phyloP scores from a whole-genome alignment of 2,888 invertebrate genomes.

The Venusia cambrica region DNA sequence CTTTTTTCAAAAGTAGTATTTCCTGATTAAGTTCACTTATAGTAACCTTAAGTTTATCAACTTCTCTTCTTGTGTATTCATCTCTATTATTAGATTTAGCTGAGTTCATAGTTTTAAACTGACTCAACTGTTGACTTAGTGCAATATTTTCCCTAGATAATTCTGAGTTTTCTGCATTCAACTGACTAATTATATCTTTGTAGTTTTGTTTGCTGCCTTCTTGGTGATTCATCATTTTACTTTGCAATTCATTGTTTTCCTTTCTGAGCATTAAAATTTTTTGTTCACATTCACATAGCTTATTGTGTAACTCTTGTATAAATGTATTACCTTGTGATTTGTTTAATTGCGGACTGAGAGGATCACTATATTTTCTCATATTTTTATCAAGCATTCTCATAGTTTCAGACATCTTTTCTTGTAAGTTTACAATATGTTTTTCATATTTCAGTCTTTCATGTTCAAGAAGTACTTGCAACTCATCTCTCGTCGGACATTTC shows the following conservation, averaged over 20 bases:
- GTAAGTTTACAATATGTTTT: conserved; percentile 52
- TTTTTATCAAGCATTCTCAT: conserved; percentile 60
- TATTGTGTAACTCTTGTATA: conserved; percentile 63
- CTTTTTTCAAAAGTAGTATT: conserved; percentile 55
- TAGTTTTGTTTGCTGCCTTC: conserved; percentile 58
- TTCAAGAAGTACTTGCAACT: conserved; percentile 58
- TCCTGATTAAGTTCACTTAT: conserved; percentile 55
- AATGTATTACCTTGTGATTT: conserved; percentile 46
- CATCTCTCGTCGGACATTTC: conserved; percentile 58
- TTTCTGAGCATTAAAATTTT: conserved; percentile 69
- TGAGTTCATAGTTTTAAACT: conserved; percentile 51
- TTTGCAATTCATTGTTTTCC: conserved; percentile 67
- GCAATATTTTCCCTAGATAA: conserved; percentile 69
- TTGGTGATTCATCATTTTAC: conserved; percentile 39
- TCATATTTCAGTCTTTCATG: conserved; percentile 72
- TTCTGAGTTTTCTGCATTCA: conserved; percentile 69
- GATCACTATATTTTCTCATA: conserved; percentile 46
- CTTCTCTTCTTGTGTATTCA: conserved; percentile 47
- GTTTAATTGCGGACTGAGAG: conserved; percentile 32
- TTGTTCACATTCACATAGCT: conserved; percentile 74
- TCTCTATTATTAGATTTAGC: conserved; percentile 43
- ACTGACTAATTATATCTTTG: conserved; percentile 65
- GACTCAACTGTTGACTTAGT: conserved; percentile 61
- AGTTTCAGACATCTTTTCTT: conserved; percentile 63
- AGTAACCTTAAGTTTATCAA: conserved; percentile 53